Percentiles rank a stretch among this genome's conserved stretches.
These are phyloP conservation scores for Vanessa cardui DNA, from an alignment of 2,888 invertebrate species.

Conservation along the genomic window DNA sequence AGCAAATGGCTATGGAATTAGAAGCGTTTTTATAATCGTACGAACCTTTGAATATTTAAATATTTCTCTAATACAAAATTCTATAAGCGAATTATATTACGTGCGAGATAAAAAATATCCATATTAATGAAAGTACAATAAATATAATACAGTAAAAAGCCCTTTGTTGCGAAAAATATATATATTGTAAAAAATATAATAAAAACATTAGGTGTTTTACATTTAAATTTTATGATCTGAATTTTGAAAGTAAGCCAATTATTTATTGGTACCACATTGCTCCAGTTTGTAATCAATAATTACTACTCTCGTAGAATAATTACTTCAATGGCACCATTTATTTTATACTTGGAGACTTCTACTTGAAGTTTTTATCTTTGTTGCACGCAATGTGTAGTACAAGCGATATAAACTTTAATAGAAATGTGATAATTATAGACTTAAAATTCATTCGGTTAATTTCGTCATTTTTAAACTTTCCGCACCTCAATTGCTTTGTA, in stretches of 20 bases:
- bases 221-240: conserved; percentile 11
- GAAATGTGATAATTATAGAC: neutral
- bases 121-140: too few relatives aligned
- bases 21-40: neutral
- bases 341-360: neutral
- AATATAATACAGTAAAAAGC: too few relatives aligned
- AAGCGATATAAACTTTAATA: neutral
- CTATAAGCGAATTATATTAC: too few relatives aligned
- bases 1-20: too few relatives aligned
- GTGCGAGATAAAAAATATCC: too few relatives aligned
- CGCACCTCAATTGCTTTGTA: too few relatives aligned
- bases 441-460: neutral
- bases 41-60: neutral
- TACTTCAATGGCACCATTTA: conserved; percentile 25
- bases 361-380: conserved; percentile 1
- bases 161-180: too few relatives aligned
- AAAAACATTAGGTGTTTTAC: conserved; percentile 1
- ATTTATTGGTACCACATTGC: conserved; percentile 20
- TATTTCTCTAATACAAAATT: too few relatives aligned
- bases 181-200: too few relatives aligned
- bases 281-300: conserved; percentile 32
- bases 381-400: neutral
- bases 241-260: conserved; percentile 27
- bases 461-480: too few relatives aligned
- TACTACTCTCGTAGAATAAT: conserved; percentile 22